Percentiles rank a stretch among this genome's conserved stretches.
phyloP scores from a whole-genome alignment of 2,888 invertebrate genomes.

The Steinernema hermaphroditum region DNA sequence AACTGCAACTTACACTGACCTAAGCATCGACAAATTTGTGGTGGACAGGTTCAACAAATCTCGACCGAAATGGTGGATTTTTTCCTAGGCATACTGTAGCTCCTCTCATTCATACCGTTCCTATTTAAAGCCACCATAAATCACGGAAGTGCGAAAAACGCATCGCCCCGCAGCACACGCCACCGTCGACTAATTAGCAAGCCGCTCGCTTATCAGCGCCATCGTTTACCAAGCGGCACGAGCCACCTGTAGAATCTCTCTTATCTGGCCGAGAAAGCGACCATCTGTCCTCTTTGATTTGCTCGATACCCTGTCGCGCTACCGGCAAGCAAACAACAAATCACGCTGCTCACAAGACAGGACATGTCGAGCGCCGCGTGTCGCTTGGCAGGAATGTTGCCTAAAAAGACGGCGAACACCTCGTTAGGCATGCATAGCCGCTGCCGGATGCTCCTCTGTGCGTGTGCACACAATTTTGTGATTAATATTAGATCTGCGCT shows the following conservation, averaged over 20 bases:
- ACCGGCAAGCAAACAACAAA: slow-evolving; percentile 19
- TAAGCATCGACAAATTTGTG: too few species aligned
- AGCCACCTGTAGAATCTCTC: background rate
- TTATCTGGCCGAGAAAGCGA: slow-evolving; percentile 14
- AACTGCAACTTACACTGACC: too few species aligned
- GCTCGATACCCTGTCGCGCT: background rate
- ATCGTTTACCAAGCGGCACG: slow-evolving; percentile 24
- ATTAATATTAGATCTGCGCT: slow-evolving; percentile 22
- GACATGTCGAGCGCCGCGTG: background rate
- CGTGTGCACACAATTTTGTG: slow-evolving; percentile 25
- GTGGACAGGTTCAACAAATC: too few species aligned
- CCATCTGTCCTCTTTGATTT: slow-evolving; percentile 13
- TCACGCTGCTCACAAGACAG: background rate
- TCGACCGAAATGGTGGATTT: too few species aligned
- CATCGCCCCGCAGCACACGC: background rate
- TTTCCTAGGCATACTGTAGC: too few species aligned
- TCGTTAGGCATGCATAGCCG: slow-evolving; percentile 9
- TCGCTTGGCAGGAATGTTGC: background rate
- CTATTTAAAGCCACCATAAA: background rate
- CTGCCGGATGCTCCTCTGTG: background rate
- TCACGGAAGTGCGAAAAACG: background rate
- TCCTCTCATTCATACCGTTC: background rate
- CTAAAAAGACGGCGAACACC: background rate
- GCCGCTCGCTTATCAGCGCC: slow-evolving; percentile 29
- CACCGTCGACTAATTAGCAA: background rate